Conservation (phyloP, 2,888 invertebrate species). For the Parnassius mnemosyne region DNA sequence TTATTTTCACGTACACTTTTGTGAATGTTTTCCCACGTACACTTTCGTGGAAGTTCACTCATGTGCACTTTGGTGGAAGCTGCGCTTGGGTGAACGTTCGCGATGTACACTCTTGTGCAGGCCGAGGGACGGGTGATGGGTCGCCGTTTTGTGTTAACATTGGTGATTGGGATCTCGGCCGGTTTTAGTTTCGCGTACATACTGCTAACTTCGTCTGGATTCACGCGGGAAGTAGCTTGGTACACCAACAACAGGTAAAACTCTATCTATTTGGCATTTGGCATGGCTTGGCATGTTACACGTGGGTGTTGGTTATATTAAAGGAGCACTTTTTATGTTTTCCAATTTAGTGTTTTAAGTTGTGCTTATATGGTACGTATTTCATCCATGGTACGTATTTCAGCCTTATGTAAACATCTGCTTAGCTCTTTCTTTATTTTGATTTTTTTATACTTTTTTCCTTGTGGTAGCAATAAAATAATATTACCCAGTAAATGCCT, state of each 20-base stretch:
- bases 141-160: constrained; percentile 85
- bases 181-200: constrained; percentile 90
- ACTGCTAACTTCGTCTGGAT: constrained; percentile 81
- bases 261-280: constrained; percentile 2
- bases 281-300: constrained; percentile 16
- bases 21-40: neutral
- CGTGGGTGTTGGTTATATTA: too few relatives aligned
- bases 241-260: constrained; percentile 70
- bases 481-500: too few relatives aligned
- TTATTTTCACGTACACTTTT: neutral
- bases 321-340: too few relatives aligned
- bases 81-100: constrained; percentile 14
- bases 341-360: too few relatives aligned
- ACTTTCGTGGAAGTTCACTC: neutral
- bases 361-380: too few relatives aligned
- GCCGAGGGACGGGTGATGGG: constrained; percentile 80
- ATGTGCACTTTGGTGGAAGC: neutral
- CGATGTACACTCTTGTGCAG: constrained; percentile 50
- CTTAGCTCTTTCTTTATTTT: too few relatives aligned
- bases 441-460: too few relatives aligned
- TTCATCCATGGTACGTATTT: too few relatives aligned
- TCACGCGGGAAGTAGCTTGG: constrained; percentile 67
- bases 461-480: too few relatives aligned
- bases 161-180: constrained; percentile 86
- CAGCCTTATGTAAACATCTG: too few relatives aligned